Evolutionary conservation across 2,113 vertebrate genomes (phyloP).

Genomic region (Desmodus rotundus): DNA sequence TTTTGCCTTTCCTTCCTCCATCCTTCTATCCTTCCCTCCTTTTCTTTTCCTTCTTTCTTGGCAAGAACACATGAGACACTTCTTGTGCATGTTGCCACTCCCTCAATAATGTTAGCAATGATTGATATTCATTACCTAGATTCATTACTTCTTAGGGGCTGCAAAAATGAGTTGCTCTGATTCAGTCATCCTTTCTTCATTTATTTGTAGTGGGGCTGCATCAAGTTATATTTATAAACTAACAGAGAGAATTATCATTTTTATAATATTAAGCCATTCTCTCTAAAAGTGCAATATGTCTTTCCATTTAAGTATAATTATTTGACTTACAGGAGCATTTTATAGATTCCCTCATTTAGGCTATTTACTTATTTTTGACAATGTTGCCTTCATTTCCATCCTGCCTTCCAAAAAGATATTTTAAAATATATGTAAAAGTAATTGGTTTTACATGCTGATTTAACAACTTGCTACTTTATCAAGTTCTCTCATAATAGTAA

Average conservation of each 20-base stretch:
- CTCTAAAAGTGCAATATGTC: neutral
- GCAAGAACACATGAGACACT: neutral
- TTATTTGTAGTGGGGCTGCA: neutral
- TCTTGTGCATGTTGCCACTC: neutral
- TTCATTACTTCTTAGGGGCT: neutral
- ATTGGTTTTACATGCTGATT: neutral
- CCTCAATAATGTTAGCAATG: neutral
- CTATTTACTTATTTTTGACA: neutral
- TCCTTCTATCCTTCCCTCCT: accelerated
- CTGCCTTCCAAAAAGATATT: neutral
- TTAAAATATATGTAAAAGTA: neutral
- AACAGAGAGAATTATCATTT: neutral
- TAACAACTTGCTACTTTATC: neutral
- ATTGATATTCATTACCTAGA: neutral
- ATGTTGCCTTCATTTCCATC: neutral
- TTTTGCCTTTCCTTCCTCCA: neutral
- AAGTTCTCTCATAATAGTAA: accelerated
- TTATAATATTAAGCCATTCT: neutral
- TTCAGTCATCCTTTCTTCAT: neutral
- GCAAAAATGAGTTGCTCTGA: neutral
- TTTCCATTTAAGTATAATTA: neutral
- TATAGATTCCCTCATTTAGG: neutral
- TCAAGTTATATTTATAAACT: neutral
- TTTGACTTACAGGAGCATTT: neutral
- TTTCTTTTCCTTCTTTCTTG: neutral